Base-by-base conservation (phyloP, 2,888 invertebrate species). In the Parnassius smintheus region DNA sequence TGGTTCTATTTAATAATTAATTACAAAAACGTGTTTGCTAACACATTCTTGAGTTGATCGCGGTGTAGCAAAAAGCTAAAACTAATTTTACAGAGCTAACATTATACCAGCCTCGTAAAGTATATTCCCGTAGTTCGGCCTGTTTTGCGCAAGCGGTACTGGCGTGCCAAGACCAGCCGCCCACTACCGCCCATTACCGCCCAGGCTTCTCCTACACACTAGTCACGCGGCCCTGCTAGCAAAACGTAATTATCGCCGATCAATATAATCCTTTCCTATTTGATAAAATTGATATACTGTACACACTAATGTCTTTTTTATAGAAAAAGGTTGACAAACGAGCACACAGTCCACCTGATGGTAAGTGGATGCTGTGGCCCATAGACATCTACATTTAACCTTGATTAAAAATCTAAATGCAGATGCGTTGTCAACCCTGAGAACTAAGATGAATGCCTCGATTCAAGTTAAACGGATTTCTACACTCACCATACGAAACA, bases 161-260 rank as follows among this genome's bases (percentile, higher is more conserved):
- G 70, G 70, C 72, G 74, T 80, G 83, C 86, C 88, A 88, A 87
- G 86, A 80, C 83, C 83, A 82, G 69, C 70, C 84, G 81, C 88
- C 90, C 81, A 85, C 88, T 71, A 72, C 65, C 76, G 81, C 88
- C 90, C 81, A 85, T 88, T 71, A 72, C 65, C 76, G 76, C 78
- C 83, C 80, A 78, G 70, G 72, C 77, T 70, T 76, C 80, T 75
- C 88, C 90, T 82, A 88, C 88, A 82, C 71, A 46, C 45, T 18
- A 50, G 18, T 45, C 50, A 13, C 45, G n/a, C 42, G 42, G 22
- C 49, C 9, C 13, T 49, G 49, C 44, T 44, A 55, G 18, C 48
- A 13, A 48, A n/a, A 12, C 50, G 55, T 58, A 35, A 65, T 59
- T 66, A 65, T 61, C 62, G 65, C 45, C 60, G 62, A 35, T 60